These are phyloP conservation scores for Cabera pusaria DNA, from an alignment of 2,888 invertebrate species.

Conservation along the genomic window DNA sequence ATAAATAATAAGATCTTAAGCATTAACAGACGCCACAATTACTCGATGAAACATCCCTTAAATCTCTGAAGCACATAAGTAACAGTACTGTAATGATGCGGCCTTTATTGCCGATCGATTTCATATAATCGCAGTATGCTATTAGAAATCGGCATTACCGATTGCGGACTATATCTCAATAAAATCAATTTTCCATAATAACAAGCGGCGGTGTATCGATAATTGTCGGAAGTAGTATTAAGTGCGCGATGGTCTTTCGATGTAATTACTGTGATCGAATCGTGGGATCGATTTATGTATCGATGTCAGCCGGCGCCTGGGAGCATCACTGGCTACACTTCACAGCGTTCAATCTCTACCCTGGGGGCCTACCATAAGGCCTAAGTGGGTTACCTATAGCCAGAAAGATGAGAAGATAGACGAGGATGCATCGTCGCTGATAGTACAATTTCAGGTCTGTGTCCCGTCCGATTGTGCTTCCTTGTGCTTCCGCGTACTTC, in stretches of 20 bases:
- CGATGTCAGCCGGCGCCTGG: constrained; percentile 60
- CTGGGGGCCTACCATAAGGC: no score
- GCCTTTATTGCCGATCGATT: constrained; percentile 40
- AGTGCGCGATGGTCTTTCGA: constrained; percentile 51
- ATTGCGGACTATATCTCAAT: constrained; percentile 51
- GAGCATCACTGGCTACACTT: constrained; percentile 30
- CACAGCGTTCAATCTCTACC: no score
- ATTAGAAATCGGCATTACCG: constrained; percentile 44
- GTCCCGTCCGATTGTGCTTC: no score
- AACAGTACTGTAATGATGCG: constrained; percentile 33
- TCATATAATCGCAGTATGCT: constrained; percentile 35
- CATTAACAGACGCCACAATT: constrained; percentile 1
- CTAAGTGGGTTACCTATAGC: no score
- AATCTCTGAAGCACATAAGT: constrained; percentile 28
- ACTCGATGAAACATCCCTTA: constrained; percentile 20
- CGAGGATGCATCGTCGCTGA: no score
- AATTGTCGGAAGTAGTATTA: constrained; percentile 68
- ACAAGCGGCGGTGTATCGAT: constrained; percentile 46
- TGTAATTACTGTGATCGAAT: constrained; percentile 66
- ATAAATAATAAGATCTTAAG: constrained; percentile 1
- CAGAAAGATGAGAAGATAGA: no score
- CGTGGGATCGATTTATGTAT: constrained; percentile 70
- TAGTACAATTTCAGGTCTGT: no score
- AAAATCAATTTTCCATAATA: constrained; percentile 60
- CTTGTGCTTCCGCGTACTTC: no score